These are phyloP conservation scores for Drosophila setifemur DNA, from an alignment of 1,140 invertebrate genomes.

Conservation along the genomic window DNA sequence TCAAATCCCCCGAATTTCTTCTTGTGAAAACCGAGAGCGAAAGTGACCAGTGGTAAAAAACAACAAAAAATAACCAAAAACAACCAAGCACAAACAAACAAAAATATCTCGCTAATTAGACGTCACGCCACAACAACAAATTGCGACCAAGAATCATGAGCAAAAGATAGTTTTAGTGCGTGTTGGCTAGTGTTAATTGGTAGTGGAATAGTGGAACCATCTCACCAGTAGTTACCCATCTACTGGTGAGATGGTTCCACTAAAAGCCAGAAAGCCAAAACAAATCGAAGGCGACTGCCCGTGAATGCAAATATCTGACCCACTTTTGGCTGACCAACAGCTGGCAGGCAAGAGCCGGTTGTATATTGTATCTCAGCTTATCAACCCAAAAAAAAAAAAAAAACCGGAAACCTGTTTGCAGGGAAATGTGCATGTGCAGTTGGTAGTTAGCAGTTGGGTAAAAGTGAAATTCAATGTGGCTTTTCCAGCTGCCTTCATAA, in stretches of 20 bases:
- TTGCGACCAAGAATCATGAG: slow-evolving; percentile 39
- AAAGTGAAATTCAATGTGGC: slow-evolving; percentile 66
- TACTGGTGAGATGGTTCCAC: not conserved
- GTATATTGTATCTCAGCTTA: slow-evolving; percentile 17
- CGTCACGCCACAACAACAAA: slow-evolving; percentile 42
- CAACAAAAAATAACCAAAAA: slow-evolving; percentile 5
- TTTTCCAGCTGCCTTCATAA: slow-evolving; percentile 15
- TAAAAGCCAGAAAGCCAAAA: not conserved
- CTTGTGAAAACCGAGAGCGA: slow-evolving; percentile 58
- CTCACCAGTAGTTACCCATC: too few relatives aligned
- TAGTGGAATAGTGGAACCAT: too few relatives aligned
- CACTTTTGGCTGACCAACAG: slow-evolving; percentile 41
- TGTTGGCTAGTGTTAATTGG: not conserved
- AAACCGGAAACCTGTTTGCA: slow-evolving; percentile 55
- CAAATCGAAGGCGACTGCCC: slow-evolving; percentile 10
- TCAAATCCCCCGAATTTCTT: slow-evolving; percentile 40
- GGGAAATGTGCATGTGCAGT: slow-evolving; percentile 39
- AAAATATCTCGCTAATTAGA: slow-evolving; percentile 53
- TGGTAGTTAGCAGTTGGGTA: slow-evolving; percentile 12
- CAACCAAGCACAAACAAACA: too few relatives aligned
- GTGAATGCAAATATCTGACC: slow-evolving; percentile 68
- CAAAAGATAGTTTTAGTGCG: slow-evolving; percentile 6
- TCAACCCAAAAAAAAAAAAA: slow-evolving; percentile 24
- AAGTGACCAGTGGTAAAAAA: slow-evolving; percentile 42
- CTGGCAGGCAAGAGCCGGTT: slow-evolving; percentile 31